Conservation (phyloP, 2,113 vertebrate genomes). For the Bubo bubo region DNA sequence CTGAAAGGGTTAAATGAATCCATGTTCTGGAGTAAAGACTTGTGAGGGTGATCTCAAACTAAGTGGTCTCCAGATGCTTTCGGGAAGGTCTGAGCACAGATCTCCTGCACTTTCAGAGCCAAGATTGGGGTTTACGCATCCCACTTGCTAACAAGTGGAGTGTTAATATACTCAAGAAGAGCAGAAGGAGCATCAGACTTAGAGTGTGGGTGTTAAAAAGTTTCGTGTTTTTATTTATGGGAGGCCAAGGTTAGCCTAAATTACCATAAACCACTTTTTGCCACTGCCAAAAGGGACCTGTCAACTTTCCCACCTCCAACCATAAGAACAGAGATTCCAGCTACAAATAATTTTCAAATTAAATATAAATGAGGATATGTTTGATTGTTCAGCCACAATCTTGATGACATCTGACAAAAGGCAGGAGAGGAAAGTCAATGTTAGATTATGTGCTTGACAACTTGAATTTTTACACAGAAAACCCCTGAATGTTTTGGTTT, state of each 20-base stretch:
- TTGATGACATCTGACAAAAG: background rate
- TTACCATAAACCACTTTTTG: background rate
- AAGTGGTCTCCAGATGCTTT: background rate
- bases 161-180: constrained; percentile 9
- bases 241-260: background rate
- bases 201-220: background rate
- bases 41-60: background rate
- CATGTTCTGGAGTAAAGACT: background rate
- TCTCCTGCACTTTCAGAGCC: background rate
- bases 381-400: background rate
- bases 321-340: background rate
- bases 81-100: background rate
- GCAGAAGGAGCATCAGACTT: background rate
- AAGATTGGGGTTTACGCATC: background rate
- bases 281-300: background rate
- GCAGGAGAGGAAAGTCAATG: background rate
- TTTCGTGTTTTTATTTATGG: background rate
- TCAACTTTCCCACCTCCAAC: background rate
- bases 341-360: background rate
- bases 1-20: background rate
- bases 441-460: background rate
- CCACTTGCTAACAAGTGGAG: background rate
- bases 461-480: background rate
- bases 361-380: background rate
- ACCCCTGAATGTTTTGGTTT: background rate